Evolutionary conservation across 2,113 vertebrate species (phyloP).

Genomic region (Turnix velox): DNA sequence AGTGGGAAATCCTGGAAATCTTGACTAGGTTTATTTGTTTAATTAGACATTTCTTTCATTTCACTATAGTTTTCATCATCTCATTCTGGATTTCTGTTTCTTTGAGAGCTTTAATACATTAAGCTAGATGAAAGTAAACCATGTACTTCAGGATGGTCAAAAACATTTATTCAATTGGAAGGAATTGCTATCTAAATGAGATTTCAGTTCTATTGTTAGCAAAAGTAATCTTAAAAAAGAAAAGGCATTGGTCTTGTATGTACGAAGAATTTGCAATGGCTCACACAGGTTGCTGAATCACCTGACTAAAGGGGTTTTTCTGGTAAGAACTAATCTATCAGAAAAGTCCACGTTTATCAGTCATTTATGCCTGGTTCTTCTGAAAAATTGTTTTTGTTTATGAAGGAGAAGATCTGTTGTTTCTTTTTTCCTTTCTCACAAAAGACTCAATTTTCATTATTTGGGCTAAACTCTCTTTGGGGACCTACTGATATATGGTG

Average conservation of each 20-base stretch:
- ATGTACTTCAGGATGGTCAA: not conserved
- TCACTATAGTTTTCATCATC: not conserved
- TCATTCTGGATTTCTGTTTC: not conserved
- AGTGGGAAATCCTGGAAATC: not conserved
- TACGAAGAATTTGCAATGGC: not conserved
- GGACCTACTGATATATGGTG: not conserved
- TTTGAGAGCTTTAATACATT: not conserved
- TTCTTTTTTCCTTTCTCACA: not conserved
- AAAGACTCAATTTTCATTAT: not conserved
- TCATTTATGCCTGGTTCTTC: not conserved
- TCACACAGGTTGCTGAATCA: not conserved
- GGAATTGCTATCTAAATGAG: not conserved
- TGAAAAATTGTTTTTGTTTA: not conserved
- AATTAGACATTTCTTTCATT: not conserved
- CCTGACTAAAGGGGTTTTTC: not conserved
- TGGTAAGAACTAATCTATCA: not conserved
- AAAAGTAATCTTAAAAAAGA: not conserved
- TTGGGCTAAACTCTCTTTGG: not conserved
- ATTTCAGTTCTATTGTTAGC: not conserved
- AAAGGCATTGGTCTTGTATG: not conserved
- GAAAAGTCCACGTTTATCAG: not conserved
- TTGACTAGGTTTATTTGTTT: not conserved
- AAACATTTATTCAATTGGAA: not conserved
- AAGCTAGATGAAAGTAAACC: not conserved
- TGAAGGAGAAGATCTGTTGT: fast-evolving